Evolutionary conservation across 1,140 invertebrate genomes (phyloP).

Genomic region (Lysiphlebus fabarum): DNA sequence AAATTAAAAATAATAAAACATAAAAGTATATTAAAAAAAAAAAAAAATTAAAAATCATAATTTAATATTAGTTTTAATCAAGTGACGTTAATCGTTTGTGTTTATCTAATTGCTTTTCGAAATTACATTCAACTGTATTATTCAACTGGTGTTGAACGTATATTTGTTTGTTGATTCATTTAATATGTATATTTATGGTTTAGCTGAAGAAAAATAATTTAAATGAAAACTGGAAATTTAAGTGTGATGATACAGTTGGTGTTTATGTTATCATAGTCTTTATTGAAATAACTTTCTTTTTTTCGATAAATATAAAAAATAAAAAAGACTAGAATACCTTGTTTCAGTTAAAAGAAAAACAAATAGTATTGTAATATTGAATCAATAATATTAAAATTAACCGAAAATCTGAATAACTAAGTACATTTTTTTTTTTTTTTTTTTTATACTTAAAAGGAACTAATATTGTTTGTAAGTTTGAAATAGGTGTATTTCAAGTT

Average conservation of each 20-base stretch:
- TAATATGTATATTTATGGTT: conserved; percentile 22
- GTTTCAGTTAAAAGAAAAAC: too few species aligned
- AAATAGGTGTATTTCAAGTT: too few species aligned
- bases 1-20: too few species aligned
- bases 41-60: conserved; percentile 6
- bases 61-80: conserved; percentile 9
- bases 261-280: conserved; percentile 1
- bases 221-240: neutral
- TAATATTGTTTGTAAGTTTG: too few species aligned
- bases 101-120: neutral
- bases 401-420: too few species aligned
- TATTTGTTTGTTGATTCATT: conserved; percentile 12
- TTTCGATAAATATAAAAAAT: neutral
- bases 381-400: too few species aligned
- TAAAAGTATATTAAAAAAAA: conserved; percentile 4
- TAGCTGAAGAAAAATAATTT: neutral
- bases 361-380: too few species aligned
- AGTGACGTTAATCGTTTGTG: conserved; percentile 1
- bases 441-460: too few species aligned
- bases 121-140: neutral
- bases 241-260: neutral
- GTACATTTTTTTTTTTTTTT: too few species aligned
- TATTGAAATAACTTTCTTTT: conserved; percentile 9
- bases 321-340: too few species aligned
- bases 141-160: conserved; percentile 8